Evolutionary conservation across 2,888 invertebrate genomes (phyloP), one percentile per base, ranked within the genome.

Genomic region (Heliconius ismenius): DNA sequence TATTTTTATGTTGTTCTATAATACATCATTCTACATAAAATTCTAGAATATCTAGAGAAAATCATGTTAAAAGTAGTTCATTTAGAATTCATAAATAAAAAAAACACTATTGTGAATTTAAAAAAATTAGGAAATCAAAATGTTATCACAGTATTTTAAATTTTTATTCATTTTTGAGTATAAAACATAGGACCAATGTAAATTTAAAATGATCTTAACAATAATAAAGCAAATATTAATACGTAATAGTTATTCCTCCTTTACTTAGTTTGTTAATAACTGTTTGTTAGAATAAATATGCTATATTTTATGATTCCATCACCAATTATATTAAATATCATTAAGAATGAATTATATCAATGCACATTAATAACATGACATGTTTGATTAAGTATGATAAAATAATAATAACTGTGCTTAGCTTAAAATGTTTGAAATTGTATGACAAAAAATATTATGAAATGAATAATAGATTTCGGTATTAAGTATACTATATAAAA

Each of bases 151-250:
- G 11, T 43, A 15, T 65, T 43, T 21, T 3, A 36, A 49, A 0
- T 15, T 28, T 39, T 21, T 39, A 18, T 15, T 26, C 18, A 62
- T n/a, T 43, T n/a, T 26, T 28, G 60, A 63, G 36, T 28, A 39
- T 79, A 79, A 75, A 79, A 80, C 79, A 81, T 81, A 81, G 80
- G 80, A 81, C 78, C 73, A 79, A 49, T 69, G 82, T 81, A 83
- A 85, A 84, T 80, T 80, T 81, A 73, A 76, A 72, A 76, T 65
- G 39, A 68, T 49, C 21, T 69, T 77, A 63, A 84, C 84, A 81
- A 82, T 83, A 83, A 88, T 83, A 83, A 88, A 87, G 87, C 87
- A 83, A 82, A 82, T 79, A 80, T 81, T 79, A 69, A 79, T 76
- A 43, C 21, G 28, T 63, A 75, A 65, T 43, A 54, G 60, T 82